Percentiles rank a stretch among this genome's conserved stretches.
These are phyloP conservation scores for Catamblyrhynchus diadema DNA, from an alignment of 2,797 vertebrate genomes.

Conservation along the genomic window DNA sequence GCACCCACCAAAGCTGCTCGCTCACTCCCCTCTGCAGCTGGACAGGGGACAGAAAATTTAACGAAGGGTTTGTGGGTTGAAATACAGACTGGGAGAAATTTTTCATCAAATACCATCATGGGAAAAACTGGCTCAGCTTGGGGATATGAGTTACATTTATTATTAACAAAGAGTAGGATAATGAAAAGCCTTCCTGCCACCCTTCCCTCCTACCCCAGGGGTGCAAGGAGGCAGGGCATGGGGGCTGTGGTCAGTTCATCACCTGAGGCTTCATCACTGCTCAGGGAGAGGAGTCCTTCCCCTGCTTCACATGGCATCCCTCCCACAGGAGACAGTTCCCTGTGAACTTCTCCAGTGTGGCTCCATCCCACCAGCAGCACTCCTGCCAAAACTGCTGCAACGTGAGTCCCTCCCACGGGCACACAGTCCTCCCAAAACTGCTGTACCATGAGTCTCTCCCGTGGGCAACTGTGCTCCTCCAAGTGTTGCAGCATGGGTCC, in stretches of 20 bases:
- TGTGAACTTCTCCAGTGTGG: background rate
- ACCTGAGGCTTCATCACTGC: accelerated
- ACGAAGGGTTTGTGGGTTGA: background rate
- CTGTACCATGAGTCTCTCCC: background rate
- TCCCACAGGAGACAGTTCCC: background rate
- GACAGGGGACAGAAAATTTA: background rate
- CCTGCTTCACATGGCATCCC: background rate
- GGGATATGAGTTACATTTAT: background rate
- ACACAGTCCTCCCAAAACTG: background rate
- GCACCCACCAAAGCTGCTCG: background rate
- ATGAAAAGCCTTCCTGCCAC: background rate
- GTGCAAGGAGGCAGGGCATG: background rate
- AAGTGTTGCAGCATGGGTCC: background rate
- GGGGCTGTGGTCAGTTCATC: background rate
- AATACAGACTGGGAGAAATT: accelerated
- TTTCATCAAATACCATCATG: background rate
- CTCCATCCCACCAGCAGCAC: background rate
- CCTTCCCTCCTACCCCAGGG: background rate
- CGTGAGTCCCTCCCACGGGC: accelerated
- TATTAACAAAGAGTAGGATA: background rate
- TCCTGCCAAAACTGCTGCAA: background rate
- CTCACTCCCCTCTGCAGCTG: background rate
- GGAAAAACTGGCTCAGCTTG: background rate
- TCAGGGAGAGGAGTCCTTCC: background rate
- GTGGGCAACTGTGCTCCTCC: background rate